These are phyloP conservation scores for Bombycilla garrulus DNA, from an alignment of 2,113 vertebrate genomes.

Conservation along the genomic window DNA sequence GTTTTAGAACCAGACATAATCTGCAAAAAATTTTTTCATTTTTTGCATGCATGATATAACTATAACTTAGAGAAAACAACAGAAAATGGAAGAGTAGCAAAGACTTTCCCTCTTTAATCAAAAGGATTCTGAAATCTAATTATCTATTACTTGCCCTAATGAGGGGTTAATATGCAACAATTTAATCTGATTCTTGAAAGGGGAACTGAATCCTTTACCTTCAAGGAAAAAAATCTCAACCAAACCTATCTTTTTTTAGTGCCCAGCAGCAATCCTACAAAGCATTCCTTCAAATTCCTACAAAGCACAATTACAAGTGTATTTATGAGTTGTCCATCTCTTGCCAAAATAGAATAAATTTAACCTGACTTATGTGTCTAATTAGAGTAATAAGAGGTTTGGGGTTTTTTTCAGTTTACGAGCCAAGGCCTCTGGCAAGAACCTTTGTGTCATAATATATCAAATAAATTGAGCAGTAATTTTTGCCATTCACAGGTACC, in stretches of 20 bases:
- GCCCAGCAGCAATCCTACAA: not conserved
- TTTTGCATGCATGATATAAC: not conserved
- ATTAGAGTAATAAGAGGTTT: slow-evolving; percentile 23
- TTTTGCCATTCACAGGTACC: not conserved
- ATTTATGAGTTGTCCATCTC: not conserved
- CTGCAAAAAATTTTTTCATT: not conserved
- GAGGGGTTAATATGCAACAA: not conserved
- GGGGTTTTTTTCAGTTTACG: not conserved
- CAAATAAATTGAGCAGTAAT: slow-evolving; percentile 12
- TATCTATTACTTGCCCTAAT: not conserved
- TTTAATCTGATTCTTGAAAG: not conserved
- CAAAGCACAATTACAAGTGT: not conserved
- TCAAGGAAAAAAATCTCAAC: not conserved
- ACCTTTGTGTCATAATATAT: not conserved
- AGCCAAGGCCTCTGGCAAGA: slow-evolving; percentile 8
- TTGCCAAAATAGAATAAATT: slow-evolving; percentile 19
- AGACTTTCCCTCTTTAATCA: not conserved
- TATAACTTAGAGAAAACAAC: not conserved
- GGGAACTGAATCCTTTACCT: not conserved
- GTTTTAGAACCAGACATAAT: not conserved
- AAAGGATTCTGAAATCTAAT: not conserved
- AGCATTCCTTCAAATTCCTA: not conserved
- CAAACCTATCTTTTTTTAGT: not conserved
- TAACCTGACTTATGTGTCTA: slow-evolving; percentile 28
- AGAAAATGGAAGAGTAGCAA: not conserved